A percentile compares a stretch with the other conserved stretches of the same genome.
phyloP scores from a whole-genome alignment of 2,888 invertebrate genomes.

The Agrochola macilenta region DNA sequence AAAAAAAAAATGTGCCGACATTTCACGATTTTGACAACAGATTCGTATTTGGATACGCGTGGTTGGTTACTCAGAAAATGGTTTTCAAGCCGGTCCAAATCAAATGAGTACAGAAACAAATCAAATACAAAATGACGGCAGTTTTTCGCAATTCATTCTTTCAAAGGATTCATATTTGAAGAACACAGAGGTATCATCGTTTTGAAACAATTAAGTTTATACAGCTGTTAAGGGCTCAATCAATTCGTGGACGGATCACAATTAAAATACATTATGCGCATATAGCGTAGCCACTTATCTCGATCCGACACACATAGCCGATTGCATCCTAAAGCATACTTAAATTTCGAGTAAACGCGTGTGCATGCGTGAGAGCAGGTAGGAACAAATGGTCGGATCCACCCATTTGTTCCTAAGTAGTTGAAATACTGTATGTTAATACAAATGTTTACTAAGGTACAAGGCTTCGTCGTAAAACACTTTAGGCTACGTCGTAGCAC shows the following conservation, averaged over 20 bases:
- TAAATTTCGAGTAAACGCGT: neutral
- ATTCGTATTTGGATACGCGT: too few species aligned
- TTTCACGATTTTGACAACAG: too few species aligned
- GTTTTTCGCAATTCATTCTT: neutral
- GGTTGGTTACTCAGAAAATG: neutral
- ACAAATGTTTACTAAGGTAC: neutral
- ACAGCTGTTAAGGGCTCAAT: neutral
- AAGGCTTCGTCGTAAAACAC: neutral
- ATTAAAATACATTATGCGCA: neutral
- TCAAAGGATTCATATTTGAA: neutral
- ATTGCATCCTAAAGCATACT: neutral
- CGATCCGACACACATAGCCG: neutral
- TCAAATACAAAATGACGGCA: neutral
- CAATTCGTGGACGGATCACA: neutral
- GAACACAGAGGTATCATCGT: too few species aligned
- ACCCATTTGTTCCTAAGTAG: neutral
- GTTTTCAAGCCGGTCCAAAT: neutral
- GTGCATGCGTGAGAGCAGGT: neutral
- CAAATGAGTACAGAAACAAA: neutral
- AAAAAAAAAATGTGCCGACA: too few species aligned
- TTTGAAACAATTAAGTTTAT: neutral
- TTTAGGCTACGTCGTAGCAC: neutral
- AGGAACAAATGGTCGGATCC: too few species aligned
- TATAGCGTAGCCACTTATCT: neutral
- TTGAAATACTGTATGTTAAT: neutral